A percentile compares a stretch with the other conserved stretches of the same genome.
phyloP scores from a whole-genome alignment of 2,888 invertebrate genomes.

The Ceriagrion tenellum region DNA sequence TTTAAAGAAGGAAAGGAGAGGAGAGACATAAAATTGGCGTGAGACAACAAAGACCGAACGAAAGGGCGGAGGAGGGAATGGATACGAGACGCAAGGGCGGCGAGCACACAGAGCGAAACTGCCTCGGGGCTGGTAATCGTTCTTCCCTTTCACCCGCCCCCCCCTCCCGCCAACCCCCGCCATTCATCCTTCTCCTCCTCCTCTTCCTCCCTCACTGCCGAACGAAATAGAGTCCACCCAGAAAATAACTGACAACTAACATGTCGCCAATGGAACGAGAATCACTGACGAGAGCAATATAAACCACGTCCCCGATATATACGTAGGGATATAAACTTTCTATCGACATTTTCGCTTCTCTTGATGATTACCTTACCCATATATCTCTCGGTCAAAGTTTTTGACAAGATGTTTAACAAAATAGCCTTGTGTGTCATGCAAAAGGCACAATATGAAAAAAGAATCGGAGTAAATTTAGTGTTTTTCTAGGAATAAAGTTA shows the following conservation, averaged over 20 bases:
- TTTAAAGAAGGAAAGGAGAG: neutral
- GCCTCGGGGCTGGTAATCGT: neutral
- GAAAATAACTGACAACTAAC: neutral
- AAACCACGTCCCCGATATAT: no score
- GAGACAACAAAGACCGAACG: constrained; percentile 22
- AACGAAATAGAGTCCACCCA: neutral
- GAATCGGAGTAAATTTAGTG: no score
- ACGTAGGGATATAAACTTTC: no score
- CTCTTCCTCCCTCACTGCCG: neutral
- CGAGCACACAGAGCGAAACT: neutral
- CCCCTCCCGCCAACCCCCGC: neutral
- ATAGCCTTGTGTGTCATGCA: no score
- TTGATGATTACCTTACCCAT: no score
- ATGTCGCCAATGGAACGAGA: no score
- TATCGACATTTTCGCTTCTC: no score
- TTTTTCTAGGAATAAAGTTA: no score
- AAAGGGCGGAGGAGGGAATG: neutral
- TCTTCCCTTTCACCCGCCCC: neutral
- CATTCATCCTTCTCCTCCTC: neutral
- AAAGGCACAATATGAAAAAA: no score
- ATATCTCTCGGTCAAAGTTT: no score
- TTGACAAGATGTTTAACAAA: no score
- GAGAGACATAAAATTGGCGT: constrained; percentile 42
- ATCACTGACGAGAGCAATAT: no score
- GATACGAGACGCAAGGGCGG: neutral